A percentile compares a stretch with the other conserved stretches of the same genome.
These are phyloP conservation scores for Physocephala rufipes DNA, from an alignment of 2,888 invertebrate genomes.

Conservation along the genomic window DNA sequence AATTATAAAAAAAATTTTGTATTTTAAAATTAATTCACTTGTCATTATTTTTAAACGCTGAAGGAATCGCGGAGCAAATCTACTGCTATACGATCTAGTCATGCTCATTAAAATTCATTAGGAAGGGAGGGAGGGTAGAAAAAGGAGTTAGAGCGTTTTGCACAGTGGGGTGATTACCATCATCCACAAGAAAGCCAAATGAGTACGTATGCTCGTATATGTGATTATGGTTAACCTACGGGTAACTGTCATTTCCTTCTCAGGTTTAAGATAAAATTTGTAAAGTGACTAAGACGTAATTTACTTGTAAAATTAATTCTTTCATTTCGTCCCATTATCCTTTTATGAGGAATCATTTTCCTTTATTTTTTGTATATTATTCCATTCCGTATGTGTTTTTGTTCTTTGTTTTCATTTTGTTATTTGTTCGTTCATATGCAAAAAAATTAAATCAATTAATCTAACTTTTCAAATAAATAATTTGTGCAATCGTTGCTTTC, in stretches of 20 bases:
- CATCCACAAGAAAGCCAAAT: too few relatives aligned
- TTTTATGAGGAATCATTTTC: neutral
- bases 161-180: too few relatives aligned
- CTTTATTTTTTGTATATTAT: neutral
- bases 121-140: neutral
- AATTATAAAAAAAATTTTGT: neutral
- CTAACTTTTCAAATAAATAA: constrained; percentile 22
- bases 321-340: neutral
- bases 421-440: neutral
- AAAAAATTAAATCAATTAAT: constrained; percentile 17
- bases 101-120: too few relatives aligned
- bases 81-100: too few relatives aligned
- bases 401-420: too few relatives aligned
- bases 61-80: neutral
- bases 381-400: neutral
- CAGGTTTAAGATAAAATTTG: too few relatives aligned
- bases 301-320: neutral
- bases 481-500: neutral
- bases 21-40: constrained; percentile 3
- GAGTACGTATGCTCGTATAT: too few relatives aligned
- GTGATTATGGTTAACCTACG: too few relatives aligned
- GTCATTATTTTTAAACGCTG: neutral
- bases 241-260: too few relatives aligned
- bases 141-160: neutral
- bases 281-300: too few relatives aligned